phyloP scores from a whole-genome alignment of 2,888 invertebrate genomes.

The Drosophila parthenogenetica region DNA sequence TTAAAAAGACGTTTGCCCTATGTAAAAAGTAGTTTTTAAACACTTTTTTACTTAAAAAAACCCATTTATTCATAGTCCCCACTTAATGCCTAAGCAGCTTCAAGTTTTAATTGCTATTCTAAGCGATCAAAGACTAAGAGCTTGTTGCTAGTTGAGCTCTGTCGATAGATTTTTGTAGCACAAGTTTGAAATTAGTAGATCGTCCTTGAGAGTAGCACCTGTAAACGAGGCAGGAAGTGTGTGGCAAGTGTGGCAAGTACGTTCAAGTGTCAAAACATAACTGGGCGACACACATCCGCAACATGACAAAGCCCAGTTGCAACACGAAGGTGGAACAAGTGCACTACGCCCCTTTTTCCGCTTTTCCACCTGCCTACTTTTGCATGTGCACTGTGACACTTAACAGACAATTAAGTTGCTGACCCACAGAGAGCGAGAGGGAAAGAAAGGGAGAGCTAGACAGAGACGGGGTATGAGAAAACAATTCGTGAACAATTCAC shows the following conservation, averaged over 20 bases:
- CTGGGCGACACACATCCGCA: slow-evolving; percentile 41
- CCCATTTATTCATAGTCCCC: too few relatives aligned
- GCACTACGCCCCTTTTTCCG: background rate
- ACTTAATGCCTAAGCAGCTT: too few relatives aligned
- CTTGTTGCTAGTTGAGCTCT: background rate
- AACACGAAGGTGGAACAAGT: slow-evolving; percentile 12
- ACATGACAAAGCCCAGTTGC: slow-evolving; percentile 29
- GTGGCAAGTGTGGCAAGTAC: slow-evolving; percentile 59
- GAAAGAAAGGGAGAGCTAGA: background rate
- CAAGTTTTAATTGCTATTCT: too few relatives aligned
- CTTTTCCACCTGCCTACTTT: slow-evolving; percentile 30
- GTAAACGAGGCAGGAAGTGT: background rate
- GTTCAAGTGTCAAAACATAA: slow-evolving; percentile 59
- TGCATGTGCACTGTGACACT: slow-evolving; percentile 70
- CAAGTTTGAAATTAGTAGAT: slow-evolving; percentile 47
- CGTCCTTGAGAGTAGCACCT: slow-evolving; percentile 22
- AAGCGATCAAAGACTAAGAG: background rate
- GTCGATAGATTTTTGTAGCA: background rate
- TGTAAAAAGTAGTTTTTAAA: too few relatives aligned
- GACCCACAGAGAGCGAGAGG: slow-evolving; percentile 50
- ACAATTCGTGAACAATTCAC: slow-evolving; percentile 23
- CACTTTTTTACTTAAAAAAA: too few relatives aligned
- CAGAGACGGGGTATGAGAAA: background rate
- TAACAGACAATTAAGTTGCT: slow-evolving; percentile 79
- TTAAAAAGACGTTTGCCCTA: too few relatives aligned